Evolutionary conservation across 2,888 invertebrate genomes (phyloP), one percentile per base, ranked within the genome.

Genomic region (Drosophila histrio): DNA sequence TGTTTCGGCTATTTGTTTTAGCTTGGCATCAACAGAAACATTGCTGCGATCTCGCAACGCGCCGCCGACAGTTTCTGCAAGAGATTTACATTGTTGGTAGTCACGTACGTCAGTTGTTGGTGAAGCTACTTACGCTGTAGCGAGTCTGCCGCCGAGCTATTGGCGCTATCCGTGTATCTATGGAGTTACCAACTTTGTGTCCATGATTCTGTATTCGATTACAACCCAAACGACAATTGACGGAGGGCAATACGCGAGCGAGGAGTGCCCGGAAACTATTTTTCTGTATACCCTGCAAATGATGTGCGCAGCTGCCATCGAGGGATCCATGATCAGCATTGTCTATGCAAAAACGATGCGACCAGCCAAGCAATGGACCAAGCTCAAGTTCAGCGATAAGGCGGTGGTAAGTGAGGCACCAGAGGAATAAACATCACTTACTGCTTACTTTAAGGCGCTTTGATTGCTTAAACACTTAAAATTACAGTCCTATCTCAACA

Each of bases 201-300:
- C 94, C 0, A 93, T 94, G 68, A 94, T 97, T 62, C 93, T 97
- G 89, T 97, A 97, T 93, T 96, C 96, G 36, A 94, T 97, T 59
- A 97, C 98, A 91, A 97, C 97, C 0, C 97, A 97, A 92, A 94
- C 94, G 87, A 94, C 97, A 0, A 96, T 97, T 32, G 97, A 97
- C 88, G 97, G 97, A 0, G 94, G 94, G n/a, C 93, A 97, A 64
- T 95, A 94, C 89, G 96, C 96, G 0, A 96, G 95, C 24, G 96
- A 96, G 76, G 95, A 96, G 87, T 98, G 97, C 88, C 96, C 96
- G 0, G 96, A 96, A 91, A 96, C 96, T 0, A 81, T 84, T n/a
- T 84, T 84, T 66, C 92, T 97, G 8, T 95, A 97, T 93, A 95
- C 96, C 50, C 91, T 96, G 72, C 97, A 97, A 93, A 96, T 96